A percentile compares a stretch with the other conserved stretches of the same genome.
Evolutionary conservation across 2,113 vertebrate species (phyloP).

Genomic region (Phalacrocorax brasilianus): DNA sequence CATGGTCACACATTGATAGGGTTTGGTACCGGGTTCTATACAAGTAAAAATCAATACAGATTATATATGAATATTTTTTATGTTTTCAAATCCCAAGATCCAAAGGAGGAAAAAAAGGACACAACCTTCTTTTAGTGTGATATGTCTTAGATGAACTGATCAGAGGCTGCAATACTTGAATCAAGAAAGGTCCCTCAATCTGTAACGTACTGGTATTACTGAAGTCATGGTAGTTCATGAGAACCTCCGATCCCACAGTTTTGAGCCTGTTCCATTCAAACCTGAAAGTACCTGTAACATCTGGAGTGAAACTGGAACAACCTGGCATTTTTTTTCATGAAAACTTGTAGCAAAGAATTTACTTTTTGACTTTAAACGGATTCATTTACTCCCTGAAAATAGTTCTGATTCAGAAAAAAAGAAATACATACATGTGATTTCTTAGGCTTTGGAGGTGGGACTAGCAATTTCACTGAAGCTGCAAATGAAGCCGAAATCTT

Average conservation of each 20-base stretch:
- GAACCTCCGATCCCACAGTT: conserved; percentile 33
- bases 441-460: neutral
- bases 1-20: neutral
- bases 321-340: neutral
- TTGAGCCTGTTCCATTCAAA: conserved; percentile 21
- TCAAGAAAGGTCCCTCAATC: neutral
- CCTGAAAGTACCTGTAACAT: neutral
- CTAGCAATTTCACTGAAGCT: conserved; percentile 24
- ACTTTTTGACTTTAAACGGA: neutral
- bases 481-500: conserved; percentile 35
- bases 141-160: neutral
- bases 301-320: neutral
- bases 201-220: neutral
- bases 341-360: neutral
- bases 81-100: neutral
- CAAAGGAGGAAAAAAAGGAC: neutral
- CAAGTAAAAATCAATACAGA: neutral
- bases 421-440: neutral
- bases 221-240: neutral
- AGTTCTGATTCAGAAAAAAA: neutral
- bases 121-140: neutral
- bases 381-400: conserved; percentile 9
- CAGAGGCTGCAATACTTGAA: neutral
- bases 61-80: neutral
- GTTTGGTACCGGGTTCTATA: neutral